Evolutionary conservation across 2,888 invertebrate genomes (phyloP).

Genomic region (Nephrocerus scutellatus): DNA sequence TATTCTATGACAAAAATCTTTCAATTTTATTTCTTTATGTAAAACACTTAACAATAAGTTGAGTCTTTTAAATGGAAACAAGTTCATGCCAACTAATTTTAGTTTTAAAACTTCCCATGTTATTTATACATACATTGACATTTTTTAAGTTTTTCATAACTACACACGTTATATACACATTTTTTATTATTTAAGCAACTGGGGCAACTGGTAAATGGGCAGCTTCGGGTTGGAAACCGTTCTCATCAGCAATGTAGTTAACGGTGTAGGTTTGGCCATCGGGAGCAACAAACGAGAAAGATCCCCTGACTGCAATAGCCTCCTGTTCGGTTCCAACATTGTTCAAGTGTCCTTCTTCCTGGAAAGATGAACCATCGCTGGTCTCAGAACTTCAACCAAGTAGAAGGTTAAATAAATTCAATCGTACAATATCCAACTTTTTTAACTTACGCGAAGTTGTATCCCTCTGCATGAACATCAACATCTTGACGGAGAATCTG

Average conservation of each 20-base stretch:
- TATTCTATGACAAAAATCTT: too few relatives aligned
- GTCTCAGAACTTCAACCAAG: constrained; percentile 39
- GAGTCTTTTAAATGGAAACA: too few relatives aligned
- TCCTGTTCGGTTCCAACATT: constrained; percentile 47
- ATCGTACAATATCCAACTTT: too few relatives aligned
- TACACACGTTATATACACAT: too few relatives aligned
- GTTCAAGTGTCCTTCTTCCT: constrained; percentile 46
- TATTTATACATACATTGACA: too few relatives aligned
- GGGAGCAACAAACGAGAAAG: constrained; percentile 46
- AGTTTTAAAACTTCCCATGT: too few relatives aligned
- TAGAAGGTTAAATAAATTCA: too few relatives aligned
- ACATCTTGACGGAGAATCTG: not conserved
- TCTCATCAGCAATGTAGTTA: constrained; percentile 51
- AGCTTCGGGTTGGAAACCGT: constrained; percentile 51
- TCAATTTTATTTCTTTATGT: too few relatives aligned
- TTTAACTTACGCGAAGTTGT: not conserved
- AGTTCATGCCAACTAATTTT: too few relatives aligned
- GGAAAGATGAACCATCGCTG: constrained; percentile 47
- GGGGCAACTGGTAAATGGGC: constrained; percentile 39
- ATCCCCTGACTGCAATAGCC: constrained; percentile 46
- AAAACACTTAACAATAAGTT: too few relatives aligned
- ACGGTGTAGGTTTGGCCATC: constrained; percentile 50
- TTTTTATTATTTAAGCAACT: constrained; percentile 16
- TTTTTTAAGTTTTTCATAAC: too few relatives aligned
- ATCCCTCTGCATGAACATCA: not conserved